These are phyloP conservation scores for Oscheius sp. DNA, from an alignment of 2,888 invertebrate genomes.

Conservation along the genomic window DNA sequence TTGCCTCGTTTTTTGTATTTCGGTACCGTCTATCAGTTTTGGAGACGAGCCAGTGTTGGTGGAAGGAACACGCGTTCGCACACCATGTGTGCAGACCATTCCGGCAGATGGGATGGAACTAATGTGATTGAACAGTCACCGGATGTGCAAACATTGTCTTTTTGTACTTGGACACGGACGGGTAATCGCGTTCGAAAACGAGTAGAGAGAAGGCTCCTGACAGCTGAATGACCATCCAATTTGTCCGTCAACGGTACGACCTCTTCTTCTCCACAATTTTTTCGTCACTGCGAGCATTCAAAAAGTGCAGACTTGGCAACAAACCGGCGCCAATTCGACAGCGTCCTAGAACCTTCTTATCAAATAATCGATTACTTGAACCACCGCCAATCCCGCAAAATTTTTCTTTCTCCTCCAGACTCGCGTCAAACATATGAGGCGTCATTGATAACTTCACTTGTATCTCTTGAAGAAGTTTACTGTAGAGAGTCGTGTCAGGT, in stretches of 20 bases:
- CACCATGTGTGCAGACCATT: constrained; percentile 34
- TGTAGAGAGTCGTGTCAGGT: no score
- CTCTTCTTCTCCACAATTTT: constrained; percentile 1
- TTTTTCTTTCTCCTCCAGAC: not conserved
- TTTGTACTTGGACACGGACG: not conserved
- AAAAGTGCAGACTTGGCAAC: constrained; percentile 29
- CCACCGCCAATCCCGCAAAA: not conserved
- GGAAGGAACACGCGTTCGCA: constrained; percentile 32
- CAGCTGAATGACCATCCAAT: constrained; percentile 6
- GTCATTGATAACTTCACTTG: not conserved
- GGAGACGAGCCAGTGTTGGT: not conserved
- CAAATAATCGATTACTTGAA: constrained; percentile 19
- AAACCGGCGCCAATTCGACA: constrained; percentile 23
- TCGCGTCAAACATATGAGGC: not conserved
- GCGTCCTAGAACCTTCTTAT: constrained; percentile 14
- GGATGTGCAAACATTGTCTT: constrained; percentile 32
- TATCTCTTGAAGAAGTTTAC: no score
- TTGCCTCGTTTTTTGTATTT: constrained; percentile 6
- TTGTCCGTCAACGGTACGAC: constrained; percentile 14
- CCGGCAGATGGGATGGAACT: constrained; percentile 27
- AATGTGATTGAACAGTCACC: constrained; percentile 33
- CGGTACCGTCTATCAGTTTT: constrained; percentile 10
- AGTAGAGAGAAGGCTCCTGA: not conserved
- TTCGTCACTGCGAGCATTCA: constrained; percentile 8
- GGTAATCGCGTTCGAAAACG: no score